phyloP scores from a whole-genome alignment of 2,797 vertebrate genomes.

The Acridotheres tristis region DNA sequence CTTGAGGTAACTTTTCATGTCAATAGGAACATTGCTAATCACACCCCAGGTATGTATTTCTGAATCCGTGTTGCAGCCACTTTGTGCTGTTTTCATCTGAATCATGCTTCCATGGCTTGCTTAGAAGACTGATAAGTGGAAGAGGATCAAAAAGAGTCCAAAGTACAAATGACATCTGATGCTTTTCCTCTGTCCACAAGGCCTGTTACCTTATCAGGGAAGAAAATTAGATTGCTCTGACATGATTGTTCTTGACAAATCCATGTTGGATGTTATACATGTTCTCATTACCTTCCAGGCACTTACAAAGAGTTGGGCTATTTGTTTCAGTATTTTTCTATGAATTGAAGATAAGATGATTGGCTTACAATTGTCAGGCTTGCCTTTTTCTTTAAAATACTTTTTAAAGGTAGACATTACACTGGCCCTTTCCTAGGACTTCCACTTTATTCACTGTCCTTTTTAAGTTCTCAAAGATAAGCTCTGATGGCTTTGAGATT shows the following conservation, averaged over 20 bases:
- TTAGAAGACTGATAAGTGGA: neutral
- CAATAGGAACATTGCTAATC: neutral
- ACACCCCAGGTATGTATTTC: neutral
- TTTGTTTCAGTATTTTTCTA: conserved; percentile 34
- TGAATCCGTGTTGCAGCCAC: neutral
- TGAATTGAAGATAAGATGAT: neutral
- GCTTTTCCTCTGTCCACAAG: conserved; percentile 22
- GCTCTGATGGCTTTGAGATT: neutral
- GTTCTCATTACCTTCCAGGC: conserved; percentile 23
- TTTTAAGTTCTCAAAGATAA: neutral
- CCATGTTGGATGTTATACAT: conserved; percentile 20
- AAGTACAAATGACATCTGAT: conserved; percentile 9
- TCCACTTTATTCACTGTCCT: neutral
- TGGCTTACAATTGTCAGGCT: neutral
- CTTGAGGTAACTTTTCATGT: neutral
- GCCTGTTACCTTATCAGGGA: conserved; percentile 9
- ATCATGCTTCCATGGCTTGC: neutral
- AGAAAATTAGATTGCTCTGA: conserved; percentile 55
- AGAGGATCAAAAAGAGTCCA: neutral
- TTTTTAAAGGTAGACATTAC: neutral
- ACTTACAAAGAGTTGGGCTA: neutral
- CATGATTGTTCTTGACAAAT: conserved; percentile 45
- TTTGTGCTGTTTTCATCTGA: neutral
- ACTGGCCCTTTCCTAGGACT: neutral
- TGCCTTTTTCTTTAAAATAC: neutral